Evolutionary conservation across 2,797 vertebrate species (phyloP).

Genomic region (Crossoptilon crossoptilon): DNA sequence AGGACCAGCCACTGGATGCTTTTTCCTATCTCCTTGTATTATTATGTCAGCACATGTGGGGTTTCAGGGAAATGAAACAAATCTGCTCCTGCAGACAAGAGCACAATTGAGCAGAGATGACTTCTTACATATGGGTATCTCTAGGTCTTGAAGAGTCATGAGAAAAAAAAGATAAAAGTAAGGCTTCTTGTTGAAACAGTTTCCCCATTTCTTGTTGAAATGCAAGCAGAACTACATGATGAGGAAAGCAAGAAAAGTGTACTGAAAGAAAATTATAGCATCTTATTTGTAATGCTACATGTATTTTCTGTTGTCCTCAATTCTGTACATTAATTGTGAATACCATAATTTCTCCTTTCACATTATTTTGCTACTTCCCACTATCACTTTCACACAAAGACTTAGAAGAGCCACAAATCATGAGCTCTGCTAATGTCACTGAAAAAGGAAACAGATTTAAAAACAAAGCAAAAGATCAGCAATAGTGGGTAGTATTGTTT

Average conservation of each 20-base stretch:
- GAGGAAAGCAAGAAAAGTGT: not conserved
- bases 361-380: not conserved
- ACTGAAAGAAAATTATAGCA: not conserved
- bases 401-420: not conserved
- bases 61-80: not conserved
- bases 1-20: not conserved
- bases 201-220: not conserved
- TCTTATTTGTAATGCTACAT: not conserved
- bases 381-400: not conserved
- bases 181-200: not conserved
- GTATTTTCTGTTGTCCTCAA: not conserved
- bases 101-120: not conserved
- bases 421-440: not conserved
- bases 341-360: not conserved
- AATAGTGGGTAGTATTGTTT: not conserved
- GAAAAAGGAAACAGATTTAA: not conserved
- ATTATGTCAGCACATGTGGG: not conserved
- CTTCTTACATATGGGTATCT: not conserved
- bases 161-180: not conserved
- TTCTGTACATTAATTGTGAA: not conserved
- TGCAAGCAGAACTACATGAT: not conserved
- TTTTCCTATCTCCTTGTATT: not conserved
- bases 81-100: not conserved
- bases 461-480: not conserved
- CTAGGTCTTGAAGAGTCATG: not conserved